Evolutionary conservation across 2,113 vertebrate genomes (phyloP).

Genomic region (Corvus hawaiiensis): DNA sequence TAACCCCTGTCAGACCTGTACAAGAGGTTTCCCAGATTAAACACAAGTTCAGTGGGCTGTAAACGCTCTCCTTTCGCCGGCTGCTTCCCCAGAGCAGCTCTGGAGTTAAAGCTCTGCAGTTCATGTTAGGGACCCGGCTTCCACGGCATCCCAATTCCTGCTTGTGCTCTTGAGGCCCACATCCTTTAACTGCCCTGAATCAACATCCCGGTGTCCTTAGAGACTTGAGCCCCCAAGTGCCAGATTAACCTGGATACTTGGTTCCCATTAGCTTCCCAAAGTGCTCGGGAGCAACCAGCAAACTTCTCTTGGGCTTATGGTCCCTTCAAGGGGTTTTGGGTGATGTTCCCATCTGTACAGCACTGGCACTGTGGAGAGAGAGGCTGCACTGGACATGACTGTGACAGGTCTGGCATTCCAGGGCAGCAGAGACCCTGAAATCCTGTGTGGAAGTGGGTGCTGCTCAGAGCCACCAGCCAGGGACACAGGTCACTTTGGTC

Average conservation of each 20-base stretch:
- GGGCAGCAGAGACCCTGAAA: not conserved
- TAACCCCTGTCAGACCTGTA: slow-evolving; percentile 1
- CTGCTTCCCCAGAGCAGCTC: not conserved
- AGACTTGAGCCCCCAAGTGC: not conserved
- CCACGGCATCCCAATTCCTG: not conserved
- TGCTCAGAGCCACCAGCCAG: not conserved
- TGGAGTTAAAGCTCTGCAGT: not conserved
- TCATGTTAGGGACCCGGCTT: not conserved
- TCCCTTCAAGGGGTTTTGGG: not conserved
- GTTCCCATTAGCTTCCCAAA: not conserved
- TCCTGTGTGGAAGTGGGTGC: not conserved
- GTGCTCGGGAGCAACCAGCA: not conserved
- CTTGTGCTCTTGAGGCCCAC: fast-evolving
- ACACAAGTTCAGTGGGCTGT: not conserved
- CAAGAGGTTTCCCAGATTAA: slow-evolving; percentile 42
- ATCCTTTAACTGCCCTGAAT: not conserved
- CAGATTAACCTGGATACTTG: not conserved
- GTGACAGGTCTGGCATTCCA: not conserved
- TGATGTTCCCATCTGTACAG: not conserved
- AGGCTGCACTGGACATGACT: fast-evolving
- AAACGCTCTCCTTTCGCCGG: not conserved
- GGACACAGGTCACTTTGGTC: not conserved
- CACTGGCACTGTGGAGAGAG: fast-evolving
- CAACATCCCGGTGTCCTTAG: not conserved
- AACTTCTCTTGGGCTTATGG: fast-evolving